phyloP scores from a whole-genome alignment of 2,797 vertebrate species.

The Hoplostethus atlanticus region DNA sequence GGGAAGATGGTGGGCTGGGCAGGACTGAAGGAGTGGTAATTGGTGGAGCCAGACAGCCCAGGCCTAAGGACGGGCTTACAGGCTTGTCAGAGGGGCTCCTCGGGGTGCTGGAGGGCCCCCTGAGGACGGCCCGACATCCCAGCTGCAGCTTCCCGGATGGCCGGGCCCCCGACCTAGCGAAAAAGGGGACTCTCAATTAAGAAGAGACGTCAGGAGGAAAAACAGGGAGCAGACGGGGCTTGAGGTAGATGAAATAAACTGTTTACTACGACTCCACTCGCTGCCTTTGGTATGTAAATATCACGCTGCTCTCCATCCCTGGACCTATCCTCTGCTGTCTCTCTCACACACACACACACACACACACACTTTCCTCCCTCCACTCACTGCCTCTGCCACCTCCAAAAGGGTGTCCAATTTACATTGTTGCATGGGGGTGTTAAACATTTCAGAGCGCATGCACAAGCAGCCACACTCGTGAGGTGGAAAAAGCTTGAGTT shows the following conservation, averaged over 20 bases:
- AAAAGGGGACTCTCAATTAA: slow-evolving; percentile 50
- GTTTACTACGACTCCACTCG: slow-evolving; percentile 38
- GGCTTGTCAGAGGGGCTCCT: slow-evolving; percentile 46
- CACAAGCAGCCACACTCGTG: slow-evolving; percentile 53
- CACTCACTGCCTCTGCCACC: slow-evolving; percentile 42
- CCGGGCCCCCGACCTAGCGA: slow-evolving; percentile 28
- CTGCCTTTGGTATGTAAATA: slow-evolving; percentile 62
- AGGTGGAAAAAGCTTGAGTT: slow-evolving; percentile 61
- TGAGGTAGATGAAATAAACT: slow-evolving; percentile 1
- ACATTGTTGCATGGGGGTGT: slow-evolving; percentile 67
- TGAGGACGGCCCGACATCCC: slow-evolving; percentile 35
- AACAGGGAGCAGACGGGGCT: slow-evolving; percentile 9
- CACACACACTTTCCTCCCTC: slow-evolving; percentile 12
- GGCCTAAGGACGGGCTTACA: slow-evolving; percentile 44
- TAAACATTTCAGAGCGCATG: slow-evolving; percentile 67
- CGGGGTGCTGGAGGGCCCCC: slow-evolving; percentile 29
- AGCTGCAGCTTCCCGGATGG: slow-evolving; percentile 23
- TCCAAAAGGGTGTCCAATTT: slow-evolving; percentile 68
- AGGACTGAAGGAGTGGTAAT: slow-evolving; percentile 36
- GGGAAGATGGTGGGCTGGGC: slow-evolving; percentile 1
- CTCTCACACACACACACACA: not conserved
- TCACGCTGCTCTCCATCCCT: slow-evolving; percentile 37
- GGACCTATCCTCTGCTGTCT: slow-evolving; percentile 20
- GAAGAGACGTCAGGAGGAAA: not conserved
- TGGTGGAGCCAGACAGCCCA: slow-evolving; percentile 42